Base-by-base conservation (phyloP, 2,888 invertebrate genomes). In the Seira ritae region DNA sequence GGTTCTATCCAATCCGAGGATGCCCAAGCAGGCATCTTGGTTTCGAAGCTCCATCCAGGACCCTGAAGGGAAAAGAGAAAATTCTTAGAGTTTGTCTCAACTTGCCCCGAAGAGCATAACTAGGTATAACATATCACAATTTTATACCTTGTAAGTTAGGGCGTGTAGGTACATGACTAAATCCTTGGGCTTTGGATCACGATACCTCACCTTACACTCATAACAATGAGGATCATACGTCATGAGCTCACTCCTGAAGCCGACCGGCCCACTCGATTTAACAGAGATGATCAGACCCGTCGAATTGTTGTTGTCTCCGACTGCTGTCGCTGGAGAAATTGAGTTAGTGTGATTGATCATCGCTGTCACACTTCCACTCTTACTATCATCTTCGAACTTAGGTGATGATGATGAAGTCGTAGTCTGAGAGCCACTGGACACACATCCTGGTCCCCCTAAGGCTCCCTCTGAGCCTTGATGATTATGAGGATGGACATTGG, bases 121-220 rank as follows among this genome's bases (percentile, higher is more conserved):
- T 23, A 19, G 22, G 24, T 23, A 4, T 31, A 31, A 23, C 3
- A 17, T 20, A 22, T 19, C 3, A 71, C 72, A 24, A 20, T 37
- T 31, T 31, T 31, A 60, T 90, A 95, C 95, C 93, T 94, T 94
- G 91, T 97, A 97, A 90, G 96, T 96, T 96, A 96, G 96, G 37
- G 98, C 98, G 91, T 98, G 98, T 66, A 98, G 93, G 91, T 97
- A 98, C 96, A 98, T 97, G 89, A 98, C 95, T 84, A 98, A 93
- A 91, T 98, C 97, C 88, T 95, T 94, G 0, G 97, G 96, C 86
- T 95, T 94, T 0, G 98, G 98, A 91, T 98, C 98, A 87, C 96
- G 93, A 92, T 96, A 98, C 84, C 96, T 93, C 81, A 96, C 95
- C 91, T 96, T 96, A 91, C 98, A 98, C 91, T 97, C 97, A 91